Evolutionary conservation across 2,888 invertebrate species (phyloP).

Genomic region (Amblyjoppa proteus): DNA sequence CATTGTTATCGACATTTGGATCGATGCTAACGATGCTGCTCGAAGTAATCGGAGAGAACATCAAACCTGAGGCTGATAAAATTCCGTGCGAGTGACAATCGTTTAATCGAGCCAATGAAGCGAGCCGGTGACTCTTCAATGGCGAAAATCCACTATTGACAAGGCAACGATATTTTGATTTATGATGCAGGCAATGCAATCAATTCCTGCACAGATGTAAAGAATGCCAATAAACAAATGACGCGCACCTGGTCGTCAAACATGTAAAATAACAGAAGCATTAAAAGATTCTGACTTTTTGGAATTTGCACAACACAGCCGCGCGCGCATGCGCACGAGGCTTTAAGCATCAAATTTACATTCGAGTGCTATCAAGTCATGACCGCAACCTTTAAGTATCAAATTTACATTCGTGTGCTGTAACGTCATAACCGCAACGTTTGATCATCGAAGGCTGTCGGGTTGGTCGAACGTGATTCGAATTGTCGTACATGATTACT

Average conservation of each 20-base stretch:
- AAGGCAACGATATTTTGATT: too few relatives aligned
- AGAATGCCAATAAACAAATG: too few relatives aligned
- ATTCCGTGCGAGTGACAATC: slow-evolving; percentile 3
- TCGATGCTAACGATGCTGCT: neutral
- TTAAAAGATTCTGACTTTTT: too few relatives aligned
- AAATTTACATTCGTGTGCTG: slow-evolving; percentile 55
- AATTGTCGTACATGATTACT: slow-evolving; percentile 22
- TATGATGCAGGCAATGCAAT: too few relatives aligned
- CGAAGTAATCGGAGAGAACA: neutral
- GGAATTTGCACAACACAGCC: too few relatives aligned
- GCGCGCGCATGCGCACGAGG: too few relatives aligned
- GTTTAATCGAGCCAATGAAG: neutral
- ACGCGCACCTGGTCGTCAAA: too few relatives aligned
- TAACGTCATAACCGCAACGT: neutral
- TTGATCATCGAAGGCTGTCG: slow-evolving; percentile 53
- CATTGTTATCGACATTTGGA: too few relatives aligned
- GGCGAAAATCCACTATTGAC: neutral
- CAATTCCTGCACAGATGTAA: too few relatives aligned
- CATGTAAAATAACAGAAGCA: too few relatives aligned
- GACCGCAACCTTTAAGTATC: slow-evolving; percentile 30
- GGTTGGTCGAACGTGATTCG: slow-evolving; percentile 34
- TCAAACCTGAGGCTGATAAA: slow-evolving; percentile 15
- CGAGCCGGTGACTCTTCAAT: neutral
- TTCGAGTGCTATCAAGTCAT: slow-evolving; percentile 1
- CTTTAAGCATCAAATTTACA: neutral